Evolutionary conservation across 2,797 vertebrate genomes (phyloP).

Genomic region (Dallia pectoralis): DNA sequence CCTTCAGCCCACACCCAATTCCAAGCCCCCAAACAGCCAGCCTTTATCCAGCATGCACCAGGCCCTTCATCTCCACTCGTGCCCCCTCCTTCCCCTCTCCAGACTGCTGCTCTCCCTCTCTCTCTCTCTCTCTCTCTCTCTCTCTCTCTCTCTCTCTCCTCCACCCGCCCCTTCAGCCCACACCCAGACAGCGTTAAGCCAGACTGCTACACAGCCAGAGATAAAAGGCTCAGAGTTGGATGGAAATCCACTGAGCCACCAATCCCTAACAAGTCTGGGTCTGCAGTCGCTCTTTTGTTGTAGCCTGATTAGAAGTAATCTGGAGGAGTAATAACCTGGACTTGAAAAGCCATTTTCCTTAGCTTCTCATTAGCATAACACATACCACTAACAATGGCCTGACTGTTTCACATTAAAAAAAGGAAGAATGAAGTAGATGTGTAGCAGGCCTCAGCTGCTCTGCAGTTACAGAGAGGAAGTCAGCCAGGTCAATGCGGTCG

Average conservation of each 20-base stretch:
- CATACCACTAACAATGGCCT: neutral
- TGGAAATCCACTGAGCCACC: slow-evolving; percentile 33
- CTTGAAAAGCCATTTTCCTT: slow-evolving; percentile 22
- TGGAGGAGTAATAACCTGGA: slow-evolving; percentile 33
- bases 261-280: slow-evolving; percentile 27
- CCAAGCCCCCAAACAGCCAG: neutral
- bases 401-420: slow-evolving; percentile 12
- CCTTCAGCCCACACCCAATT: neutral
- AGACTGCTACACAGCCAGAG: slow-evolving; percentile 30
- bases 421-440: neutral
- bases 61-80: neutral
- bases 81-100: slow-evolving; percentile 1
- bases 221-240: slow-evolving; percentile 36
- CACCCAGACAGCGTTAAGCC: slow-evolving; percentile 36
- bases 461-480: neutral
- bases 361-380: slow-evolving; percentile 24
- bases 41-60: neutral
- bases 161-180: slow-evolving; percentile 4
- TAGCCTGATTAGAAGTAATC: slow-evolving; percentile 39
- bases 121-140: no score
- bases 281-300: slow-evolving; percentile 22
- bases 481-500: neutral
- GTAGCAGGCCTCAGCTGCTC: neutral
- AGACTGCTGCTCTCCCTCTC: no score
- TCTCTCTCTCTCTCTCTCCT: neutral